Evolutionary conservation across 2,888 invertebrate genomes (phyloP).

Genomic region (Rhingia rostrata): DNA sequence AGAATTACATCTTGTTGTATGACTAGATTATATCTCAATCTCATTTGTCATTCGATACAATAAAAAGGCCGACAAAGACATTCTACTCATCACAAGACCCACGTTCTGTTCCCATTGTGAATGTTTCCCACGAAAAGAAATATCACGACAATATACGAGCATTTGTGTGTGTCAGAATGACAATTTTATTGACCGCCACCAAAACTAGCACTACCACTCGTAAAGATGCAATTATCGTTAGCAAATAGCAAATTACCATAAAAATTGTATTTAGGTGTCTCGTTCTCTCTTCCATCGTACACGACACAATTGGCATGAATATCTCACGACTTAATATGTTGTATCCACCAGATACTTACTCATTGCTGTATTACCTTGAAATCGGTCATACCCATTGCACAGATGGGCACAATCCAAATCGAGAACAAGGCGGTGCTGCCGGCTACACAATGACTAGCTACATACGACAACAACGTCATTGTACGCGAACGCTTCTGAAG

Average conservation of each 20-base stretch:
- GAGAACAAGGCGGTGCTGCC: conserved; percentile 61
- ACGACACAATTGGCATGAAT: conserved; percentile 21
- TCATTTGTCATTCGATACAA: neutral
- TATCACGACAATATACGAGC: neutral
- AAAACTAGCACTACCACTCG: neutral
- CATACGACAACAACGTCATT: conserved; percentile 34
- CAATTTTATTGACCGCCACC: conserved; percentile 8
- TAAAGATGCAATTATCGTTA: conserved; percentile 37
- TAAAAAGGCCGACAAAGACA: conserved; percentile 6
- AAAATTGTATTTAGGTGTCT: conserved; percentile 27
- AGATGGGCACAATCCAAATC: conserved; percentile 70
- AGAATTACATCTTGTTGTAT: no score
- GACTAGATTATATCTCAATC: no score
- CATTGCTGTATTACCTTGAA: conserved; percentile 61
- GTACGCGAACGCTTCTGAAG: conserved; percentile 36
- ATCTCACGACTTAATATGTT: conserved; percentile 16
- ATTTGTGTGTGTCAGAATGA: conserved; percentile 10
- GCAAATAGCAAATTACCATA: conserved; percentile 21
- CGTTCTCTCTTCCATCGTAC: neutral
- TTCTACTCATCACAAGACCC: neutral
- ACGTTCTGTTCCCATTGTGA: neutral
- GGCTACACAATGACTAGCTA: conserved; percentile 13
- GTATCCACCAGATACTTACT: conserved; percentile 26
- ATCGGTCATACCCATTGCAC: conserved; percentile 65
- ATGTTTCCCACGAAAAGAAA: conserved; percentile 7